Evolutionary conservation across 64 coral and sea anemone genomes (phyloP).

Genomic region (Montipora sp.): DNA sequence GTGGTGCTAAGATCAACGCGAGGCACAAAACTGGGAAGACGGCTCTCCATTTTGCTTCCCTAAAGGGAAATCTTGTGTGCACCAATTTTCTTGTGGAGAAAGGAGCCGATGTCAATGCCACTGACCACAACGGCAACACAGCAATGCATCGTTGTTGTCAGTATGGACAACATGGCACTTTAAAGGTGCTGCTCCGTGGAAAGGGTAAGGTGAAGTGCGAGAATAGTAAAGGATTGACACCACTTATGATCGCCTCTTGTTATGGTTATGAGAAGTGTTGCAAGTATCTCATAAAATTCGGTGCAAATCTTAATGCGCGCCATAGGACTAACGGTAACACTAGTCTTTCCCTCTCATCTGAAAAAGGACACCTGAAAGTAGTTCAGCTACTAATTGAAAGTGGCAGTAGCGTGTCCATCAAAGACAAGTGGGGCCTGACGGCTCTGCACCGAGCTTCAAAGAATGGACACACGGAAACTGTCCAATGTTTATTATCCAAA

Average conservation of each 20-base stretch:
- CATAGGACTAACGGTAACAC: slow-evolving; percentile 49
- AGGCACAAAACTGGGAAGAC: slow-evolving; percentile 67
- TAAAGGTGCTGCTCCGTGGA: slow-evolving; percentile 29
- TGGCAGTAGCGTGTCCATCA: slow-evolving; percentile 47
- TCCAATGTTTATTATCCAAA: slow-evolving; percentile 36
- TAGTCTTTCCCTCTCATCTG: slow-evolving; percentile 79
- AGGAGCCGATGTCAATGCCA: slow-evolving; percentile 59
- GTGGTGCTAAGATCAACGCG: slow-evolving; percentile 64
- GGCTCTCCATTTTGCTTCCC: slow-evolving; percentile 82
- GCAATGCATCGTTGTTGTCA: slow-evolving; percentile 72
- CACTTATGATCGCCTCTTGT: slow-evolving; percentile 73
- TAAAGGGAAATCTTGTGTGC: slow-evolving; percentile 38
- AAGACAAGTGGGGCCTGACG: slow-evolving; percentile 75
- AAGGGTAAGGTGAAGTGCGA: slow-evolving; percentile 42
- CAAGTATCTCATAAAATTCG: slow-evolving; percentile 48
- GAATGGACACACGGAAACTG: slow-evolving; percentile 67
- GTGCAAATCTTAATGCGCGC: slow-evolving; percentile 33
- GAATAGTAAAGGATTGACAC: slow-evolving; percentile 62
- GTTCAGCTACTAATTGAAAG: slow-evolving; percentile 52
- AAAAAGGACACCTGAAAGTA: slow-evolving; percentile 60
- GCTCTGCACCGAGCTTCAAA: slow-evolving; percentile 82
- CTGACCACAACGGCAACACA: slow-evolving; percentile 69
- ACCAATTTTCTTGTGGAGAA: slow-evolving; percentile 55
- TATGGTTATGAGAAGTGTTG: slow-evolving; percentile 49
- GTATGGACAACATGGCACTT: slow-evolving; percentile 45